Conservation (phyloP, 2,113 vertebrate species). For the Labeo catla region DNA sequence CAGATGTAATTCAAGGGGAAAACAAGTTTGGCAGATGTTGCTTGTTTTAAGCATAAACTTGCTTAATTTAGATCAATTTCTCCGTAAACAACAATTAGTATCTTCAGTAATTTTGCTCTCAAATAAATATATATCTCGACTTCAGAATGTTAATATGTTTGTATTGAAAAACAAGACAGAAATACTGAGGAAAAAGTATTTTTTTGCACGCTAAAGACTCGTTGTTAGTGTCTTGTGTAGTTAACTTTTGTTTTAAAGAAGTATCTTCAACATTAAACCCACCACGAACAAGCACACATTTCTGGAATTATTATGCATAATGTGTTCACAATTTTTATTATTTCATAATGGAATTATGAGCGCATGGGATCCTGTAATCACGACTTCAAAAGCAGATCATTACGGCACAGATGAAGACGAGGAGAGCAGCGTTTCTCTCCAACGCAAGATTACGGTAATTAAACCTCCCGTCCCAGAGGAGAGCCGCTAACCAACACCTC, state of each 20-base stretch:
- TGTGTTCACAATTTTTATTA: background rate
- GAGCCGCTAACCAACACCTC: slow-evolving; percentile 36
- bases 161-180: too few species aligned
- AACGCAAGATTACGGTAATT: slow-evolving; percentile 53
- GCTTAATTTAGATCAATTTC: too few species aligned
- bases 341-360: slow-evolving; percentile 30
- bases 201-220: too few species aligned
- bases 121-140: background rate
- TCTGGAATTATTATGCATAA: slow-evolving; percentile 46
- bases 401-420: slow-evolving; percentile 7
- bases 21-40: too few species aligned
- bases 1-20: too few species aligned
- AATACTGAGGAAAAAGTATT: background rate
- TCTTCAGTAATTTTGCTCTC: background rate
- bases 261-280: background rate
- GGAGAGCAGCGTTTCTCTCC: slow-evolving; percentile 10
- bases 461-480: slow-evolving; percentile 41
- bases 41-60: background rate
- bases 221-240: too few species aligned
- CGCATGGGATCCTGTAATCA: slow-evolving; percentile 31
- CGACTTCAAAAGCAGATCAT: slow-evolving; percentile 44
- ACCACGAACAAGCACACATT: slow-evolving; percentile 13
- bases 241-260: too few species aligned
- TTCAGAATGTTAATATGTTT: too few species aligned
- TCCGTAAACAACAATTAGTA: background rate